phyloP scores from a whole-genome alignment of 2,113 vertebrate species.

The Dicentrarchus labrax region DNA sequence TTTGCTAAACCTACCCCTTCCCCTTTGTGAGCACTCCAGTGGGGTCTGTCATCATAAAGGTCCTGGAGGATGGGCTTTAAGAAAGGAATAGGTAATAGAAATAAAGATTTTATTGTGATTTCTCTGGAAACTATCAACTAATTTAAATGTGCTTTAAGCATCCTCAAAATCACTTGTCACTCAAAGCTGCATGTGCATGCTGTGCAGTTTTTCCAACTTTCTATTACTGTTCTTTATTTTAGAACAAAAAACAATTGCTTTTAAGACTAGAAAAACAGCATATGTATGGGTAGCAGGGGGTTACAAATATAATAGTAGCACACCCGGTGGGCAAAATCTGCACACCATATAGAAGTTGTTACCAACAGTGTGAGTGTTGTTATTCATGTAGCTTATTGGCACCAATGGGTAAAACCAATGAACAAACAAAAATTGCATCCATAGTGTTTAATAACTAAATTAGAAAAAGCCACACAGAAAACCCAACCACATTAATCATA shows the following conservation, averaged over 20 bases:
- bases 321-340: not conserved
- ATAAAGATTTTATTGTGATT: not conserved
- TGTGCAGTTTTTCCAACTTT: not conserved
- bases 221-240: not conserved
- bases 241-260: not conserved
- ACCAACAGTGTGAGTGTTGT: not conserved
- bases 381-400: not conserved
- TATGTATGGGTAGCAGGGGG: not conserved
- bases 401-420: not conserved
- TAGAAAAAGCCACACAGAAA: too few species aligned
- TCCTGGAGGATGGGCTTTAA: conserved; percentile 26
- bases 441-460: not conserved
- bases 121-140: not conserved
- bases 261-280: too few species aligned
- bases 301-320: not conserved
- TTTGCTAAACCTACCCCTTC: conserved; percentile 29
- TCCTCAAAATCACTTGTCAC: not conserved
- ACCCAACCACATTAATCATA: too few species aligned
- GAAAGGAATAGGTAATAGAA: conserved; percentile 11
- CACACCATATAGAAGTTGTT: not conserved
- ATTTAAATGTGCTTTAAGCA: not conserved
- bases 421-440: too few species aligned
- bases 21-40: conserved; percentile 23
- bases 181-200: not conserved
- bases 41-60: conserved; percentile 37